Base-by-base conservation (phyloP, 1,140 invertebrate species). In the Calephelis virginiensis region DNA sequence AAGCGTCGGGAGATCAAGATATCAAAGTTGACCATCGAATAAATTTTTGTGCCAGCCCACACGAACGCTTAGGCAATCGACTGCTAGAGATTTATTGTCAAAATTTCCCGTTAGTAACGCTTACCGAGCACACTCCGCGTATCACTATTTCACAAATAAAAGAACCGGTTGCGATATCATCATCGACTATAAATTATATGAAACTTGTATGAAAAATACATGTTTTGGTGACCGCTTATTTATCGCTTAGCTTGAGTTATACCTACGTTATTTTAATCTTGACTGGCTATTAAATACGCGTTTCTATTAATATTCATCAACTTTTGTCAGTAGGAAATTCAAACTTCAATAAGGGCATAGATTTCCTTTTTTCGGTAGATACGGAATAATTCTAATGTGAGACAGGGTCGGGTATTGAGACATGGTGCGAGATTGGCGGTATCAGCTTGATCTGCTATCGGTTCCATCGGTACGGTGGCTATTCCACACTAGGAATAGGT, bases 111-210 rank as follows among this genome's bases (percentile, higher is more conserved):
- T 91, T 91, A 91, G 86, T 88, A 86, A 89, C 86, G 86, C 88
- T 89, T 80, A 87, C 85, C 81, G 83, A 85, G 80, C 86, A 83
- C 85, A 89, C 85, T 89, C 83, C 86, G 78, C 86, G 85, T 85
- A 89, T 89, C 89, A 89, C 89, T 89, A 91, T 88, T 89, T 85
- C 80, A 89, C 86, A 86, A 91, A 89, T 89, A 91, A 91, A 89
- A 91, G 86, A 89, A 89, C 89, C 89, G 81, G 86, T 89, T 82
- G 76, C 83, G 89, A 91, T 91, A 91, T 83, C 85, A 89, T 91
- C 89, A 83, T 85, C 83, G 78, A 82, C 85, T 81, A 89, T 91
- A 91, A 91, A 89, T 91, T 89, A 86, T 89, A 82, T 85, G 81
- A 86, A 76, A 80, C 81, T 86, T 78, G 82, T 82, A 89, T 89